A percentile compares a stretch with the other conserved stretches of the same genome.
These are phyloP conservation scores for Tethya wilhelma DNA, from an alignment of 37 sponge, comb jelly and placozoan genomes.

Conservation along the genomic window DNA sequence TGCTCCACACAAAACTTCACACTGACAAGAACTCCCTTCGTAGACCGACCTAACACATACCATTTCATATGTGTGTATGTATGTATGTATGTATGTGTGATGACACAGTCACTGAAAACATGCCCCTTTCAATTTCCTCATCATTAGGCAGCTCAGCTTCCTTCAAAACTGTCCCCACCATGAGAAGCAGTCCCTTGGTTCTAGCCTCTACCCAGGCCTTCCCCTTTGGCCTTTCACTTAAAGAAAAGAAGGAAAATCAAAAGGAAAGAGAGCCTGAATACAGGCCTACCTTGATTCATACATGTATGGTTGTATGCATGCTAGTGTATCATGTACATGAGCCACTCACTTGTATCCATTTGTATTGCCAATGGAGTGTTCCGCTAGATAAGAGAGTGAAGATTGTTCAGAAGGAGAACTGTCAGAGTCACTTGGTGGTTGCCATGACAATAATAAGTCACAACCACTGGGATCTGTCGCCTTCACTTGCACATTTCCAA, in stretches of 20 bases:
- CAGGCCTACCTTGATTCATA: too few species aligned
- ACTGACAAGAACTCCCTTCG: slow-evolving; percentile 3
- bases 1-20: not conserved
- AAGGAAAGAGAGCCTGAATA: too few species aligned
- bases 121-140: not conserved
- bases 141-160: too few species aligned
- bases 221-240: too few species aligned
- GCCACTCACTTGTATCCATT: not conserved
- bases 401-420: not conserved
- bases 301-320: too few species aligned
- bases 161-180: too few species aligned
- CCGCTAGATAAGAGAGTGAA: not conserved
- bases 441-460: slow-evolving; percentile 19
- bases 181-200: too few species aligned
- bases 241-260: too few species aligned
- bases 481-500: slow-evolving; percentile 10
- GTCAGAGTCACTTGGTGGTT: not conserved
- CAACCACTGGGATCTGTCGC: slow-evolving; percentile 22
- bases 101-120: not conserved
- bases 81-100: not conserved
- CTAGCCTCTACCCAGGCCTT: too few species aligned
- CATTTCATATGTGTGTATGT: too few species aligned
- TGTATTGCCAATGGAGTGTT: not conserved
- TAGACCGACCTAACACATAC: slow-evolving; percentile 10
- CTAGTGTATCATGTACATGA: too few species aligned